Conservation (phyloP, 2,113 vertebrate species). For the Stercorarius parasiticus region DNA sequence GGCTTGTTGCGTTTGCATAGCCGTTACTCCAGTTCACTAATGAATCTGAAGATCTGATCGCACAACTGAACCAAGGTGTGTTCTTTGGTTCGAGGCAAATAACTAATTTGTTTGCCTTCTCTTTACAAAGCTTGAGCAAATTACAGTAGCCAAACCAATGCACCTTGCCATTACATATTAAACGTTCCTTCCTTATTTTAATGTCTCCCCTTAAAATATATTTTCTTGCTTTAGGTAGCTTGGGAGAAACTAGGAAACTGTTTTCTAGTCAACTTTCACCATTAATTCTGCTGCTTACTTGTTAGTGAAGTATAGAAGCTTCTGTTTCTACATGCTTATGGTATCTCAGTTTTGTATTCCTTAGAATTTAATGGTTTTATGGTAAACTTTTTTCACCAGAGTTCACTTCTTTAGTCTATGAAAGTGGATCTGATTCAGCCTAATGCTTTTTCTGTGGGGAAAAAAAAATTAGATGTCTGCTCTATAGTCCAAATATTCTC, state of each 20-base stretch:
- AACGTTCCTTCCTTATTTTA: neutral
- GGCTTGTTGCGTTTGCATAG: neutral
- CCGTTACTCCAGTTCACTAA: neutral
- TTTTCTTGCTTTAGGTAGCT: neutral
- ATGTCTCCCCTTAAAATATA: neutral
- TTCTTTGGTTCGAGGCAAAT: neutral
- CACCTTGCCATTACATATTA: neutral
- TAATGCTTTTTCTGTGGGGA: neutral
- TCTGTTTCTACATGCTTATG: neutral
- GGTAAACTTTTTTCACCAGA: neutral
- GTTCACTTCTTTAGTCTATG: neutral
- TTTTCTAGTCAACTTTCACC: neutral
- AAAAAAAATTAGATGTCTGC: fast-evolving
- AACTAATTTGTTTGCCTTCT: neutral
- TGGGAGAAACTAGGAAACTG: neutral
- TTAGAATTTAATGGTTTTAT: neutral
- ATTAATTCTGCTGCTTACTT: neutral
- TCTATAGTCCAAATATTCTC: neutral
- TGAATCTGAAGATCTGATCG: neutral
- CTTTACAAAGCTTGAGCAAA: neutral
- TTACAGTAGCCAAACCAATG: neutral
- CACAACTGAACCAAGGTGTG: neutral
- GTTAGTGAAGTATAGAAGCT: neutral
- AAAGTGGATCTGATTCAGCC: neutral
- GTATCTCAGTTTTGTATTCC: neutral